Evolutionary conservation across 1,140 invertebrate species (phyloP).

Genomic region (Microplitis mediator): DNA sequence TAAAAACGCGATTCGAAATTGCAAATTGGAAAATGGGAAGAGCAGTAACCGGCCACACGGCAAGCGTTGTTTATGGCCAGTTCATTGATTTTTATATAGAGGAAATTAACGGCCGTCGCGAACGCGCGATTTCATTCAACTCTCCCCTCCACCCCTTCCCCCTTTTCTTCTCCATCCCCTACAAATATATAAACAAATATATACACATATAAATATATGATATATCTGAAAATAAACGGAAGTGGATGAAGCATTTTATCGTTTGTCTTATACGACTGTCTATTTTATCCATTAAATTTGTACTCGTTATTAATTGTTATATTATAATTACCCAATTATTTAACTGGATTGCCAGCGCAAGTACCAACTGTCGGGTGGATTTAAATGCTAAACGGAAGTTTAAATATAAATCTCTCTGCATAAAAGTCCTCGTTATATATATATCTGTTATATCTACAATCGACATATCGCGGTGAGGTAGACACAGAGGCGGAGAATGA

Average conservation of each 20-base stretch:
- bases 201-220: too few species aligned
- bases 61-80: constrained; percentile 60
- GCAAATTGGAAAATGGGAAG: constrained; percentile 62
- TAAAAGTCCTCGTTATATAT: background rate
- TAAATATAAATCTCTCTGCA: background rate
- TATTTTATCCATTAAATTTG: too few species aligned
- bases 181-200: background rate
- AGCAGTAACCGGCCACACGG: constrained; percentile 24
- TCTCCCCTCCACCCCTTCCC: background rate
- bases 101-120: constrained; percentile 60
- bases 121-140: constrained; percentile 49
- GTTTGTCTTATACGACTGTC: too few species aligned
- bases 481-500: constrained; percentile 15
- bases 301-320: too few species aligned
- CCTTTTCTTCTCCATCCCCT: background rate
- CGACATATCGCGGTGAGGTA: constrained; percentile 36
- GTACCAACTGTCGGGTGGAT: too few species aligned
- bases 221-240: too few species aligned
- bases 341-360: too few species aligned
- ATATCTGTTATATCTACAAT: background rate
- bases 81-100: constrained; percentile 63
- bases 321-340: too few species aligned
- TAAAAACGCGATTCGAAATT: constrained; percentile 65
- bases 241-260: too few species aligned
- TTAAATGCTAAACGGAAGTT: background rate